Evolutionary conservation across 2,113 vertebrate genomes (phyloP).

Genomic region (Rana temporaria): DNA sequence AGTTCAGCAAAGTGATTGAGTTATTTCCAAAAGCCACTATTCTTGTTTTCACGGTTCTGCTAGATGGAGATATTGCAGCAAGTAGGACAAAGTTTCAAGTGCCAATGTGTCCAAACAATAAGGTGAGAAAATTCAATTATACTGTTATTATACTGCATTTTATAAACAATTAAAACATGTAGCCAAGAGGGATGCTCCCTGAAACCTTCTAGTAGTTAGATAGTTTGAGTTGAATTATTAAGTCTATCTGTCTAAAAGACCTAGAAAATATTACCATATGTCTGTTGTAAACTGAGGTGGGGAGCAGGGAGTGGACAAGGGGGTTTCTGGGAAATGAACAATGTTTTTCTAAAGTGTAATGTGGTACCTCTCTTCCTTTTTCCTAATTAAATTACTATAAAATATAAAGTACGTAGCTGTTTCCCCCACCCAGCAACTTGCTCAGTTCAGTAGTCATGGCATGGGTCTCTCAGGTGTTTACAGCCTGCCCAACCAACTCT

Average conservation of each 20-base stretch:
- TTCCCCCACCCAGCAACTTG: background rate
- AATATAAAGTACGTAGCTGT: too few relatives aligned
- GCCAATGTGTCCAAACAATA: slow-evolving; percentile 62
- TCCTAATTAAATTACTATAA: too few relatives aligned
- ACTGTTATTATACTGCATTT: too few relatives aligned
- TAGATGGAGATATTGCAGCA: slow-evolving; percentile 64
- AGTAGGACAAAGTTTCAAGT: slow-evolving; percentile 60
- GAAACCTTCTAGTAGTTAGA: too few relatives aligned
- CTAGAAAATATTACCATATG: background rate
- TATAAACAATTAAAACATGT: too few relatives aligned
- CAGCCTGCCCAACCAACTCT: background rate
- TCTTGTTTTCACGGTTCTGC: slow-evolving; percentile 61
- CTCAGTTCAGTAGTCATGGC: too few relatives aligned
- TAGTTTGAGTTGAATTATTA: too few relatives aligned
- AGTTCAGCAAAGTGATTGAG: slow-evolving; percentile 54
- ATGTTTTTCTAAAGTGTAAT: too few relatives aligned
- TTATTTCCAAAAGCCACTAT: slow-evolving; percentile 58
- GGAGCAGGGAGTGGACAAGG: background rate
- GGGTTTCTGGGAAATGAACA: too few relatives aligned
- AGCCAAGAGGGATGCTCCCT: too few relatives aligned
- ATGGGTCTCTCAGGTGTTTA: background rate
- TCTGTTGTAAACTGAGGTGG: background rate
- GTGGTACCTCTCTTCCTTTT: too few relatives aligned
- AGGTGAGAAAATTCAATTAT: slow-evolving; percentile 47
- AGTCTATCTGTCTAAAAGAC: too few relatives aligned